Conservation (phyloP, 2,888 invertebrate species). For the Argyresthia albistria region DNA sequence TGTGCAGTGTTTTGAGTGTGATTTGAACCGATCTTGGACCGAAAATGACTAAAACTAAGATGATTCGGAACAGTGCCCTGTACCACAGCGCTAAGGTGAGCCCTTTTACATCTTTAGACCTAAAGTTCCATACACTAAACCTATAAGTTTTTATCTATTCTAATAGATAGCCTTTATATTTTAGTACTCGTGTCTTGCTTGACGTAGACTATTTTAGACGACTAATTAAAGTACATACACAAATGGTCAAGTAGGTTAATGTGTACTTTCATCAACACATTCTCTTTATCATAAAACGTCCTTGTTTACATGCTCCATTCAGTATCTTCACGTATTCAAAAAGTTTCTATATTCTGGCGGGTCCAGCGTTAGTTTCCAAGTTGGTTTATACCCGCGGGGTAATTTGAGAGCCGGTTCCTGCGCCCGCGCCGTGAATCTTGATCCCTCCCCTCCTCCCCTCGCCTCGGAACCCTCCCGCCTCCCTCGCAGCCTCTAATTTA, state of each 20-base stretch:
- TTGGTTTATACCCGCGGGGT: constrained; percentile 13
- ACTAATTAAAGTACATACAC: neutral
- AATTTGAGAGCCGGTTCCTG: constrained; percentile 39
- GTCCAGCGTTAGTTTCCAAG: too few species aligned
- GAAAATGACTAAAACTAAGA: constrained; percentile 74
- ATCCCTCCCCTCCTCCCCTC: constrained; percentile 35
- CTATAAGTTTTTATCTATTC: neutral
- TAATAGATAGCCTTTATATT: neutral
- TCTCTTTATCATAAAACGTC: neutral
- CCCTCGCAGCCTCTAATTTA: constrained; percentile 31
- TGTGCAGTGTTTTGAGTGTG: constrained; percentile 41
- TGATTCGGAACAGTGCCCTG: constrained; percentile 73
- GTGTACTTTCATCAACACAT: neutral
- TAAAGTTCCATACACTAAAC: too few species aligned
- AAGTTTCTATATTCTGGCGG: neutral
- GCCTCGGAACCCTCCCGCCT: constrained; percentile 20
- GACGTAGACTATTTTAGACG: neutral
- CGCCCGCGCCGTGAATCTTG: constrained; percentile 40
- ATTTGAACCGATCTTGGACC: constrained; percentile 24
- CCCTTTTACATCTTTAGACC: constrained; percentile 13
- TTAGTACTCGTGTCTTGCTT: too few species aligned
- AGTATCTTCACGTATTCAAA: neutral
- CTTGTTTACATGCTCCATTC: neutral
- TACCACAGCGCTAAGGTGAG: constrained; percentile 84
- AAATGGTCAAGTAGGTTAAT: neutral